These are phyloP conservation scores for Macrobrachium rosenbergii DNA, from an alignment of 1,140 invertebrate species.

Conservation along the genomic window DNA sequence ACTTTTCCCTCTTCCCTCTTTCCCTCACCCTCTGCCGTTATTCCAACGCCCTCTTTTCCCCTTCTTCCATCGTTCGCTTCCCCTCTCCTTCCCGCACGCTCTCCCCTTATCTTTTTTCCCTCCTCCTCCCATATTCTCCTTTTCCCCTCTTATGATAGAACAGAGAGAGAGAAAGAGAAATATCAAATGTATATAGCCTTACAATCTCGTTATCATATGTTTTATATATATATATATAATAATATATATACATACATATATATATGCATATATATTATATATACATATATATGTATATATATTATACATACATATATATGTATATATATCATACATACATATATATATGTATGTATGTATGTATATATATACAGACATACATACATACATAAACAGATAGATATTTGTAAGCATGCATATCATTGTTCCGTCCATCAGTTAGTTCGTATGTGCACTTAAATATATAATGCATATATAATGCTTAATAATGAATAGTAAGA, in stretches of 20 bases:
- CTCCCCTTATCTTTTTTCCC: constrained; percentile 55
- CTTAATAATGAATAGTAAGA: no score
- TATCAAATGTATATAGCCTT: constrained; percentile 52
- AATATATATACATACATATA: background rate
- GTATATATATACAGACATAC: background rate
- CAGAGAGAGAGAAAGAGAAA: constrained; percentile 53
- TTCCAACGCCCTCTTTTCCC: no score
- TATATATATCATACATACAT: background rate
- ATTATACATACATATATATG: background rate
- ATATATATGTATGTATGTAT: constrained; percentile 18
- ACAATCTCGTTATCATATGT: background rate
- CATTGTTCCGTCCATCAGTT: no score
- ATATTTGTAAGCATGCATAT: no score
- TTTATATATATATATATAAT: constrained; percentile 33
- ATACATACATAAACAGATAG: background rate
- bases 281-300: background rate
- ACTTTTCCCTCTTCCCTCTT: constrained; percentile 28
- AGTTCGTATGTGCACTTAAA: no score
- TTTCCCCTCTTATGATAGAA: constrained; percentile 55
- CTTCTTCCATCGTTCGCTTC: constrained; percentile 49
- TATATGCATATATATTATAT: background rate
- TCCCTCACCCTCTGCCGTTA: constrained; percentile 26
- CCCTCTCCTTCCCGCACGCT: constrained; percentile 54
- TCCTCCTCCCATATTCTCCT: constrained; percentile 49
- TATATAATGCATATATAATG: no score